Percentiles rank a stretch among this genome's conserved stretches.
These are phyloP conservation scores for Andricus quercusramuli DNA, from an alignment of 2,888 invertebrate species.

Conservation along the genomic window DNA sequence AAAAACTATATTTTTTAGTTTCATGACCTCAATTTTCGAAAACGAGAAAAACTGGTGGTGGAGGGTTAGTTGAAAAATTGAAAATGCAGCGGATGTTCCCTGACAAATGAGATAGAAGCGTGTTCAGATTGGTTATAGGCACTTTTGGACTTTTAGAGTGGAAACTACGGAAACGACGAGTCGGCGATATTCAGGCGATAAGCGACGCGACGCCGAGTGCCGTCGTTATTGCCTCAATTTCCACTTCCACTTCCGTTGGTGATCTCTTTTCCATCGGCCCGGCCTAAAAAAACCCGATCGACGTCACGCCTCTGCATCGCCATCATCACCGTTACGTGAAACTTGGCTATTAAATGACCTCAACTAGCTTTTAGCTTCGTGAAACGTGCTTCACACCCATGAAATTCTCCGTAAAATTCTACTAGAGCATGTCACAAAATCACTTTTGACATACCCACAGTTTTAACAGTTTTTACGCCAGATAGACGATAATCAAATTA, in stretches of 20 bases:
- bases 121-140: conserved; percentile 40
- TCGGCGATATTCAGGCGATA: conserved; percentile 75
- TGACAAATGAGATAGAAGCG: conserved; percentile 22
- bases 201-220: conserved; percentile 69
- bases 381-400: not conserved
- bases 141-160: conserved; percentile 54
- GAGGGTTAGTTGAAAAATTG: not conserved
- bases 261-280: conserved; percentile 72
- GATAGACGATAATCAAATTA: too few relatives aligned
- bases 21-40: not conserved
- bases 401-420: not conserved
- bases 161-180: conserved; percentile 73
- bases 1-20: not conserved
- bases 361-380: conserved; percentile 16
- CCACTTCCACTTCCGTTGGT: conserved; percentile 72
- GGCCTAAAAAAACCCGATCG: conserved; percentile 65
- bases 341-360: conserved; percentile 41
- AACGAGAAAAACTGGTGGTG: not conserved
- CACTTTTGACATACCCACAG: not conserved
- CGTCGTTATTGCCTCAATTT: conserved; percentile 77
- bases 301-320: conserved; percentile 49
- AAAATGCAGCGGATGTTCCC: conserved; percentile 27
- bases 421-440: not conserved
- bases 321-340: conserved; percentile 55
- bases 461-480: too few relatives aligned